Percentiles rank a stretch among this genome's conserved stretches.
Conservation (phyloP, 2,888 invertebrate species). For the Sussaba pulchella region DNA sequence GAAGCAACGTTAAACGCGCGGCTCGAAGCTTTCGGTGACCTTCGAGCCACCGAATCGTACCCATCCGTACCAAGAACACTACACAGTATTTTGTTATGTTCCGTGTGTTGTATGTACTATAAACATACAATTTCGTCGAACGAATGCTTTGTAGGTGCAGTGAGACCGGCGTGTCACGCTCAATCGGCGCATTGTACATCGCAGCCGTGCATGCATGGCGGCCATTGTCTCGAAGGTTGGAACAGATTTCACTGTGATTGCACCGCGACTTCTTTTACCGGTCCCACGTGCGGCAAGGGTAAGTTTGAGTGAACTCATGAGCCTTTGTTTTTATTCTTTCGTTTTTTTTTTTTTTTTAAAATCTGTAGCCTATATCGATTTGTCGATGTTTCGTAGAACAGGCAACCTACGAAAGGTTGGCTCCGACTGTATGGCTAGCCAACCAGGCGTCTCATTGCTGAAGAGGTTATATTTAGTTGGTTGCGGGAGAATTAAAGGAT, state of each 20-base stretch:
- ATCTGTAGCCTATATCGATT: conserved; percentile 11
- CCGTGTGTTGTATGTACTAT: no score
- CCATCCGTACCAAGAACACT: not conserved
- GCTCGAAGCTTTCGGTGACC: not conserved
- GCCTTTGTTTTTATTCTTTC: no score
- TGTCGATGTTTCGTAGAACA: conserved; percentile 16
- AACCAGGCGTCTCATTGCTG: not conserved
- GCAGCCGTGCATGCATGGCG: conserved; percentile 95
- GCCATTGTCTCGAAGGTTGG: conserved; percentile 97
- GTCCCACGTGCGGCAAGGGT: conserved; percentile 96
- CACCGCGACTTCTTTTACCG: conserved; percentile 93
- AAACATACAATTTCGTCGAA: conserved; percentile 9
- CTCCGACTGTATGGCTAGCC: not conserved
- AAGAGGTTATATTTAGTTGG: no score
- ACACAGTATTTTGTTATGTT: no score
- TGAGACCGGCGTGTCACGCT: conserved; percentile 94
- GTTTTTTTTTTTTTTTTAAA: no score
- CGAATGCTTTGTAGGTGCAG: conserved; percentile 88
- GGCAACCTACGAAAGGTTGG: not conserved
- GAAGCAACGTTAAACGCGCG: not conserved
- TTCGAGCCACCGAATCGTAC: conserved; percentile 14
- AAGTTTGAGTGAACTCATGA: conserved; percentile 66
- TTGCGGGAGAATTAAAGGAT: no score
- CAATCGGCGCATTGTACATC: conserved; percentile 92
- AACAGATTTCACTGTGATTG: conserved; percentile 98